These are phyloP conservation scores for Acipenser transmontanus DNA, from an alignment of 2,797 vertebrate genomes.

Conservation along the genomic window DNA sequence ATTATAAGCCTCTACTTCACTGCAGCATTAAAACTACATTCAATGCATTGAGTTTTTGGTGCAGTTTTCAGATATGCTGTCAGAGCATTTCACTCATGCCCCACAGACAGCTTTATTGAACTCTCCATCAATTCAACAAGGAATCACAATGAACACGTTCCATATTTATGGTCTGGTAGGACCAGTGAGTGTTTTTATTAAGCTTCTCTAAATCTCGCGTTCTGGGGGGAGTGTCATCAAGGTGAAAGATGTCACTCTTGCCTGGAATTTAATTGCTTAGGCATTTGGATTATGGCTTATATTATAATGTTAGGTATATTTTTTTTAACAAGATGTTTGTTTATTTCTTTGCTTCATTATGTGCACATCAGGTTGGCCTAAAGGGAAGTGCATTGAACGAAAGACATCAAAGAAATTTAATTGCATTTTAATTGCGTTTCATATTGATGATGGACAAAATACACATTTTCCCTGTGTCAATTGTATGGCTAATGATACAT, in stretches of 20 bases:
- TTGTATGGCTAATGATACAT: background rate
- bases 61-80: background rate
- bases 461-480: background rate
- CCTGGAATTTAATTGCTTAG: background rate
- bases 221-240: background rate
- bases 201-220: slow-evolving; percentile 8
- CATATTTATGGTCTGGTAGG: slow-evolving; percentile 40
- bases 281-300: background rate
- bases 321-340: too few species aligned
- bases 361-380: too few species aligned
- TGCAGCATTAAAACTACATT: too few species aligned
- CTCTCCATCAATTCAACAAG: slow-evolving; percentile 22
- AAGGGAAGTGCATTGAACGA: too few species aligned
- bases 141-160: slow-evolving; percentile 29
- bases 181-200: slow-evolving; percentile 35
- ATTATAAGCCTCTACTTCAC: too few species aligned
- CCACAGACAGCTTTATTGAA: slow-evolving; percentile 21
- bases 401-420: too few species aligned
- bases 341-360: too few species aligned
- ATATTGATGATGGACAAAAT: background rate
- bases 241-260: background rate
- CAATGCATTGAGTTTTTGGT: too few species aligned
- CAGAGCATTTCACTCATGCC: slow-evolving; percentile 31
- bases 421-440: background rate
- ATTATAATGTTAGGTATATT: too few species aligned